Evolutionary conservation across 2,888 invertebrate genomes (phyloP).

Genomic region (Drosophila acutilabella): DNA sequence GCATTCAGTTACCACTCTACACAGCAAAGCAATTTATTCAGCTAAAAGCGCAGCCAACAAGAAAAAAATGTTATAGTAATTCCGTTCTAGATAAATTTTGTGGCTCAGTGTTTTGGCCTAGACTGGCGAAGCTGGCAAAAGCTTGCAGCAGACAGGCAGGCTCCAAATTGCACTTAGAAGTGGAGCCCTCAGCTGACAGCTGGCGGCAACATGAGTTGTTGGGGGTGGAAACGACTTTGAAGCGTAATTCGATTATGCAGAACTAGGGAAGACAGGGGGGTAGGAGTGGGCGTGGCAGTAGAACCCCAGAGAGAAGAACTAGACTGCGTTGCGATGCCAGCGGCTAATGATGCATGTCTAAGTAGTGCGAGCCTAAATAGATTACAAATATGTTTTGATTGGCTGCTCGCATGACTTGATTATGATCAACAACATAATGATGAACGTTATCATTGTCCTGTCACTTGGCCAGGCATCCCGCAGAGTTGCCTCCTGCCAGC

Average conservation of each 20-base stretch:
- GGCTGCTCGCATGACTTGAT: conserved; percentile 16
- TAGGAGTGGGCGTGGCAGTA: not conserved
- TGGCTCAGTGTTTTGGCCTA: conserved; percentile 2
- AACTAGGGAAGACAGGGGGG: not conserved
- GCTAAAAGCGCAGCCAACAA: not conserved
- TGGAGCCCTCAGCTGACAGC: conserved; percentile 17
- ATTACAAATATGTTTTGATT: conserved; percentile 70
- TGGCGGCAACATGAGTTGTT: conserved; percentile 12
- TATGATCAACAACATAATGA: not conserved
- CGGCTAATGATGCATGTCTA: conserved; percentile 56
- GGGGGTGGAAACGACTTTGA: conserved; percentile 34
- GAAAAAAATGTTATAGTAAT: not conserved
- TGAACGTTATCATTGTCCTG: not conserved
- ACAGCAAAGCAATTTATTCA: too few species aligned
- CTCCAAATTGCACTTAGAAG: conserved; percentile 44
- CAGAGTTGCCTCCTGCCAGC: conserved; percentile 1
- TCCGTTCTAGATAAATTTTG: not conserved
- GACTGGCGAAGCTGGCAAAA: conserved; percentile 11
- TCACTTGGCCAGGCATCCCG: not conserved
- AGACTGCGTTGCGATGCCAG: conserved; percentile 8
- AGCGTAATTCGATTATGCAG: conserved; percentile 55
- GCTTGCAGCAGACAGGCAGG: conserved; percentile 29
- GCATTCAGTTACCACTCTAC: too few species aligned
- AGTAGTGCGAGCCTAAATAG: conserved; percentile 59
- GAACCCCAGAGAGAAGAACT: not conserved